These are phyloP conservation scores for Sakesphorus luctuosus DNA, from an alignment of 2,113 vertebrate species.

Conservation along the genomic window DNA sequence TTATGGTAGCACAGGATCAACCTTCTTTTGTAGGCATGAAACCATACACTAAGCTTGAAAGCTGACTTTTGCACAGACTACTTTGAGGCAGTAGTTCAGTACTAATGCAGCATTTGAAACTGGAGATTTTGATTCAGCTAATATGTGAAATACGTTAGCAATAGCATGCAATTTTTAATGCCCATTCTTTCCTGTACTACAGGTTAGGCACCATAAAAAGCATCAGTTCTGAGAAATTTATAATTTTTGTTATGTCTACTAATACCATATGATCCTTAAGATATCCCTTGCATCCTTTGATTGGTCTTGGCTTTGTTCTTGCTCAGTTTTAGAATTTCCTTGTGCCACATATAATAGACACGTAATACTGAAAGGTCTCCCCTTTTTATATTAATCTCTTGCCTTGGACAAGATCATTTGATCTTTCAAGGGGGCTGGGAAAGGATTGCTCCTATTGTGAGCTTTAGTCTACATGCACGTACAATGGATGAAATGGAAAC, in stretches of 20 bases:
- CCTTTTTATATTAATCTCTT: not conserved
- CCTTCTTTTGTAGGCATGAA: not conserved
- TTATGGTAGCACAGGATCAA: not conserved
- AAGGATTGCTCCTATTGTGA: not conserved
- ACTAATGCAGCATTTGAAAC: not conserved
- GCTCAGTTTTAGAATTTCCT: not conserved
- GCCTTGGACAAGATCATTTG: not conserved
- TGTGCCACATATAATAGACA: not conserved
- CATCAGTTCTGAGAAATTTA: not conserved
- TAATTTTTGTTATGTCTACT: not conserved
- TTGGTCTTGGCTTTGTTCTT: not conserved
- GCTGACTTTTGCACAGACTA: not conserved
- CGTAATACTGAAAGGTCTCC: not conserved
- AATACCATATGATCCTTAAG: not conserved
- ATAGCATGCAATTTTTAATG: not conserved
- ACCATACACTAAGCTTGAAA: not conserved
- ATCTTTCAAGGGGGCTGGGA: not conserved
- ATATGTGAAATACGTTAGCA: not conserved
- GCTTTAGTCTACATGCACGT: not conserved
- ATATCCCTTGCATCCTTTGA: not conserved
- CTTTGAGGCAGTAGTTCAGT: not conserved
- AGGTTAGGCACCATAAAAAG: not conserved
- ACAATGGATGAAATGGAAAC: too few species aligned
- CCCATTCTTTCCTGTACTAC: not conserved
- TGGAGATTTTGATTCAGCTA: not conserved